Evolutionary conservation across 2,888 invertebrate species (phyloP).

Genomic region (Bellardia pandia): DNA sequence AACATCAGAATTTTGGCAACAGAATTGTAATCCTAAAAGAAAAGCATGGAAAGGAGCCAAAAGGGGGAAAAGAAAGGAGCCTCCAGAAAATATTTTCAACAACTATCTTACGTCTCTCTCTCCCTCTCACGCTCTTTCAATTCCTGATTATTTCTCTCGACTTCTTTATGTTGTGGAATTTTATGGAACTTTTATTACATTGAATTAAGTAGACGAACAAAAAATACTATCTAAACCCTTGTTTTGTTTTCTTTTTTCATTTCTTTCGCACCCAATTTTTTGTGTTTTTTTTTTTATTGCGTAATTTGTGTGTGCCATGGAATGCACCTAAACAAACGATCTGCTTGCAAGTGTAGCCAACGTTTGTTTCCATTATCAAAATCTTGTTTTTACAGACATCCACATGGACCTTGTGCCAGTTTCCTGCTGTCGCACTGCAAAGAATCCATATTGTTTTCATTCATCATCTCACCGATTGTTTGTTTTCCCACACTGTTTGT

Average conservation of each 20-base stretch:
- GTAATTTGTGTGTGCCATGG: slow-evolving; percentile 42
- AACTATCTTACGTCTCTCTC: too few relatives aligned
- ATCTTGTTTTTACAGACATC: slow-evolving; percentile 87
- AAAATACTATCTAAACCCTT: slow-evolving; percentile 17
- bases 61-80: too few relatives aligned
- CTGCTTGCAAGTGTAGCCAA: slow-evolving; percentile 15
- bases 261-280: background rate
- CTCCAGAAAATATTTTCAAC: too few relatives aligned
- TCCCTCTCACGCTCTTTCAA: too few relatives aligned
- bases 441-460: slow-evolving; percentile 90
- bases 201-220: background rate
- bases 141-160: too few relatives aligned
- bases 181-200: too few relatives aligned
- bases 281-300: slow-evolving; percentile 36
- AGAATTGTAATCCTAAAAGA: too few relatives aligned
- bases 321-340: slow-evolving; percentile 13
- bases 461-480: slow-evolving; percentile 90
- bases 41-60: too few relatives aligned
- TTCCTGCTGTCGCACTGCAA: slow-evolving; percentile 92
- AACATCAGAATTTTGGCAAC: too few relatives aligned
- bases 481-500: slow-evolving; percentile 93
- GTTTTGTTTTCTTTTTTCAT: background rate
- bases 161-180: too few relatives aligned
- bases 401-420: slow-evolving; percentile 89
- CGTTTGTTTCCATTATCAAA: slow-evolving; percentile 77